Evolutionary conservation across 2,888 invertebrate genomes (phyloP).

Genomic region (Patella depressa): DNA sequence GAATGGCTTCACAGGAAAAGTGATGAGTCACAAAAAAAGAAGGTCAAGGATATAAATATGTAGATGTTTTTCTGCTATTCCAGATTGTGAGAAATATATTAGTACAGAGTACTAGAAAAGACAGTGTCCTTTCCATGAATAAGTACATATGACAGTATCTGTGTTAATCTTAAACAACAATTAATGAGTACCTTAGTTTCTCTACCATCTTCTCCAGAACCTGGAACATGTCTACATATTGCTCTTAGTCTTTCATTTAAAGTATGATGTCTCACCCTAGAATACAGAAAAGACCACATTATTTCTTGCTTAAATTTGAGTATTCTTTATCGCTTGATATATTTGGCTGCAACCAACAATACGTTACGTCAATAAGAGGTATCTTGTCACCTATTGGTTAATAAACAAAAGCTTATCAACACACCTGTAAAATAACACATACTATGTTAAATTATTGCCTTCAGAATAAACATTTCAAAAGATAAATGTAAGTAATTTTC

Average conservation of each 20-base stretch:
- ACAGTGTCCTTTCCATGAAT: no score
- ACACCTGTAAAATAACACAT: no score
- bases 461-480: no score
- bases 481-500: no score
- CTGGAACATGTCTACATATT: slow-evolving; percentile 61
- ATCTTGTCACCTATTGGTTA: no score
- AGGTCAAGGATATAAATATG: not conserved
- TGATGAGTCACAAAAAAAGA: not conserved
- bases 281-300: slow-evolving; percentile 22
- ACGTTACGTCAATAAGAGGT: no score
- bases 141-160: no score
- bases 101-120: not conserved
- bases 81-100: not conserved
- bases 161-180: not conserved
- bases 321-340: no score
- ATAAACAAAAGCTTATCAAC: no score
- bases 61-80: not conserved
- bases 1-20: not conserved
- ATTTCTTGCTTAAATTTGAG: not conserved
- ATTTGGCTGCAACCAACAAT: no score
- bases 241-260: slow-evolving; percentile 62
- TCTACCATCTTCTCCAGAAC: slow-evolving; percentile 54
- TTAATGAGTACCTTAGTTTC: slow-evolving; percentile 62
- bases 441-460: no score
- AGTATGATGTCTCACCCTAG: slow-evolving; percentile 63